Conservation (phyloP, 2,797 vertebrate genomes). For the Acanthurus tractus region DNA sequence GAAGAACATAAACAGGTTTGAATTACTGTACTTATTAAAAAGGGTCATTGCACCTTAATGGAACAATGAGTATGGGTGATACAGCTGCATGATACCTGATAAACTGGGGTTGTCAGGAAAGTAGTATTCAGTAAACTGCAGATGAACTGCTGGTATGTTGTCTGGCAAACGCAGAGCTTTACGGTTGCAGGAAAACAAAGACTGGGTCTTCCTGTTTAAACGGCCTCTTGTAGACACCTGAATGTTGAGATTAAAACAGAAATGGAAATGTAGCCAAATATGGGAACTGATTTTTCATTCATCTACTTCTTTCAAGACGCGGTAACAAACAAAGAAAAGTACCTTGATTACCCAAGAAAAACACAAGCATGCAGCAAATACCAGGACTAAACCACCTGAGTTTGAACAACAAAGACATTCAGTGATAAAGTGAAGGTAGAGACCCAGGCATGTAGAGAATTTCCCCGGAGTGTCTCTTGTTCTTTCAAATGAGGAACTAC, state of each 20-base stretch:
- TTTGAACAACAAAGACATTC: slow-evolving; percentile 18
- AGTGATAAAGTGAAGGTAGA: slow-evolving; percentile 31
- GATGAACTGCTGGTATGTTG: slow-evolving; percentile 91
- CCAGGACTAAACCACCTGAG: slow-evolving; percentile 19
- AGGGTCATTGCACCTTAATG: background rate
- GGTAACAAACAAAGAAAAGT: background rate
- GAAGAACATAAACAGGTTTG: too few relatives aligned
- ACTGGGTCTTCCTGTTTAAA: slow-evolving; percentile 93
- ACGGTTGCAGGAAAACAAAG: slow-evolving; percentile 93
- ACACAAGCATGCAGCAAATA: background rate
- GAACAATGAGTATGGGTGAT: background rate
- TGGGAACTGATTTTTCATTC: background rate
- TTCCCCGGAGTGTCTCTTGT: slow-evolving; percentile 19
- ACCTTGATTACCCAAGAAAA: background rate
- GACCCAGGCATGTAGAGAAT: background rate
- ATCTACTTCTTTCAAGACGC: background rate
- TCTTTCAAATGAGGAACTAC: slow-evolving; percentile 64
- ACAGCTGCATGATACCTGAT: slow-evolving; percentile 84
- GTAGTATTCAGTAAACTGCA: slow-evolving; percentile 98
- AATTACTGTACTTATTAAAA: too few relatives aligned
- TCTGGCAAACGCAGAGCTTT: slow-evolving; percentile 88
- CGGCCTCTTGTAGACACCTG: slow-evolving; percentile 95
- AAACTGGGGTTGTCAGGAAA: slow-evolving; percentile 91
- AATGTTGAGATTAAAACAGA: slow-evolving; percentile 20
- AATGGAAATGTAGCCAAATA: background rate